Percentiles rank a stretch among this genome's conserved stretches.
Conservation (phyloP, 2,113 vertebrate genomes). For the Percina caprodes region DNA sequence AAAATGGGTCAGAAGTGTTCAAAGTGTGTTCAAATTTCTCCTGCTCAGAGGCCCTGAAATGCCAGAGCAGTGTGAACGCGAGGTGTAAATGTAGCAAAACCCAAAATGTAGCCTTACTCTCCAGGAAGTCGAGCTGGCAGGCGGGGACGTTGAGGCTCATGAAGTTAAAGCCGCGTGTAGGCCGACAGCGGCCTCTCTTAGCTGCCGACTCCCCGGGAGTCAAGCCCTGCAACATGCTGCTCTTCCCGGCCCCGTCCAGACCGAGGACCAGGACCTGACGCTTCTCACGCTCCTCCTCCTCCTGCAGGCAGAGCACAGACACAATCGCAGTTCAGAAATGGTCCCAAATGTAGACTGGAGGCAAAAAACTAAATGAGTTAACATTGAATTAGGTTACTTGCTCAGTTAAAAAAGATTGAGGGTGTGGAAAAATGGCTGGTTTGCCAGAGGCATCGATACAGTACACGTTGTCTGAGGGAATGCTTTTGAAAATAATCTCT, state of each 20-base stretch:
- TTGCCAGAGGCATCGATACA: background rate
- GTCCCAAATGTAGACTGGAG: background rate
- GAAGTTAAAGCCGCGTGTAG: conserved; percentile 92
- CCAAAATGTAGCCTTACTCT: conserved; percentile 83
- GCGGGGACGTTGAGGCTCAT: conserved; percentile 83
- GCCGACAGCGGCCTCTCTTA: conserved; percentile 77
- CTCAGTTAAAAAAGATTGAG: background rate
- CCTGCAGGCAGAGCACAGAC: conserved; percentile 43
- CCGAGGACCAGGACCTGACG: conserved; percentile 93
- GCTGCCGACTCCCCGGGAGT: conserved; percentile 77
- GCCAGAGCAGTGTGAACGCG: too few relatives aligned
- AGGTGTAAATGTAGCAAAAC: too few relatives aligned
- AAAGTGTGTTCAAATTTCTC: too few relatives aligned
- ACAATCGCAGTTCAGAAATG: background rate
- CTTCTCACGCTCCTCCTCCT: conserved; percentile 82
- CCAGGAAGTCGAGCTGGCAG: conserved; percentile 90
- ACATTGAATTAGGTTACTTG: background rate
- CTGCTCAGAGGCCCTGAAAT: too few relatives aligned
- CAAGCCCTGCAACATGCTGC: conserved; percentile 90
- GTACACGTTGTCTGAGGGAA: background rate
- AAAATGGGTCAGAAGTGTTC: too few relatives aligned
- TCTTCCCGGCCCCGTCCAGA: conserved; percentile 92
- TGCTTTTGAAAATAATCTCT: background rate
- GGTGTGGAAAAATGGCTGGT: background rate
- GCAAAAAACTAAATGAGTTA: too few relatives aligned